A percentile compares a stretch with the other conserved stretches of the same genome.
phyloP scores from a whole-genome alignment of 2,888 invertebrate species.

The Endotricha flammealis region DNA sequence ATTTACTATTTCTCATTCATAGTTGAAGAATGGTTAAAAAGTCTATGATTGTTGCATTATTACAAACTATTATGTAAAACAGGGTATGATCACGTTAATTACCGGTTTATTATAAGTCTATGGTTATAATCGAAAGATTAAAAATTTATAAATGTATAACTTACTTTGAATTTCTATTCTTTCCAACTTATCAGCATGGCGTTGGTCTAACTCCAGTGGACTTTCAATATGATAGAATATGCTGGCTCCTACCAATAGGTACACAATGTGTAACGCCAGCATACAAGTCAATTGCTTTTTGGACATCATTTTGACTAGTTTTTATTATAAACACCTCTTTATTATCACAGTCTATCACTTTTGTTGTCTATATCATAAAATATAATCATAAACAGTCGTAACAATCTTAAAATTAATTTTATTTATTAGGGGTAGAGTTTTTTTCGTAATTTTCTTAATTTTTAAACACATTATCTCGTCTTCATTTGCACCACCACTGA shows the following conservation, averaged over 20 bases:
- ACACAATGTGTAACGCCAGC: constrained; percentile 85
- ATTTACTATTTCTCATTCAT: no score
- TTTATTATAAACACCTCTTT: constrained; percentile 22
- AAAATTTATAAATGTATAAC: no score
- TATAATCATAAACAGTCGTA: constrained; percentile 32
- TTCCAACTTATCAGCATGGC: constrained; percentile 78
- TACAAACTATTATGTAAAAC: no score
- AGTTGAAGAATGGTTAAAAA: no score
- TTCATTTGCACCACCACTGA: constrained; percentile 20
- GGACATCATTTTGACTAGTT: constrained; percentile 83
- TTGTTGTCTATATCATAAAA: constrained; percentile 20
- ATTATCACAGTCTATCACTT: constrained; percentile 33
- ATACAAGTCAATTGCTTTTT: constrained; percentile 88
- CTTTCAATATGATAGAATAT: constrained; percentile 91
- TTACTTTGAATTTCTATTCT: constrained; percentile 85
- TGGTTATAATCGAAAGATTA: no score
- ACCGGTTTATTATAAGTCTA: no score
- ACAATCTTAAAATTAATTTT: constrained; percentile 50
- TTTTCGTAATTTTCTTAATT: no score
- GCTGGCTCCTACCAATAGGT: constrained; percentile 89
- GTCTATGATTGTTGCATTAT: no score
- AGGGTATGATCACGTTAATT: no score
- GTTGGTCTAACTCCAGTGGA: constrained; percentile 81
- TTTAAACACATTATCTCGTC: constrained; percentile 11
- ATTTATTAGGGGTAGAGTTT: no score